Conservation (phyloP, 2,797 vertebrate genomes). For the Picus viridis region DNA sequence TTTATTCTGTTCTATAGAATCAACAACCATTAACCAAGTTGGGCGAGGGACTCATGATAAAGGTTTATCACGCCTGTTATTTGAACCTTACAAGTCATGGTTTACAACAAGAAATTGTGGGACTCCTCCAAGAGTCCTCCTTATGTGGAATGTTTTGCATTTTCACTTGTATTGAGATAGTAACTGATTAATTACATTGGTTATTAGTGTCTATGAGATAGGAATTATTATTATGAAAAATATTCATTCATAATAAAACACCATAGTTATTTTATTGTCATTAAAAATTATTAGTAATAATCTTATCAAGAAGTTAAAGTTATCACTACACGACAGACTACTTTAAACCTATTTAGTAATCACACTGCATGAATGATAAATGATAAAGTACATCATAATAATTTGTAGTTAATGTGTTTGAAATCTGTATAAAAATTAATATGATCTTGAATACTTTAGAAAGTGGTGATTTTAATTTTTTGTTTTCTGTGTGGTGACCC, state of each 20-base stretch:
- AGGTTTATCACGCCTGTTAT: background rate
- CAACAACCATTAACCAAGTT: background rate
- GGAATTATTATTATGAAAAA: too few species aligned
- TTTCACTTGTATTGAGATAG: background rate
- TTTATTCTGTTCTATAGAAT: background rate
- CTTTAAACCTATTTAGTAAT: background rate
- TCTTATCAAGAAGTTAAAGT: background rate
- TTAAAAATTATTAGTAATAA: background rate
- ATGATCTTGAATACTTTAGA: background rate
- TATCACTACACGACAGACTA: background rate
- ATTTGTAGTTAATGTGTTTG: background rate
- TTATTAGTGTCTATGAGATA: accelerated
- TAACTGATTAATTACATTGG: background rate
- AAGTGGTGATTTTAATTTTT: background rate
- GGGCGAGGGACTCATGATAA: background rate
- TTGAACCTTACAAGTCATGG: background rate
- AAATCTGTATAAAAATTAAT: background rate
- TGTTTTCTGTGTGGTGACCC: background rate
- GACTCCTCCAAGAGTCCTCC: background rate
- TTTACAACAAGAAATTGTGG: background rate
- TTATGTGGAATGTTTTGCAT: background rate
- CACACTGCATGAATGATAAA: background rate
- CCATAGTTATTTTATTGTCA: background rate
- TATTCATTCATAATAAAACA: background rate
- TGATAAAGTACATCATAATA: background rate